Base-by-base conservation (phyloP, 2,888 invertebrate genomes). In the Pinctada fucata region DNA sequence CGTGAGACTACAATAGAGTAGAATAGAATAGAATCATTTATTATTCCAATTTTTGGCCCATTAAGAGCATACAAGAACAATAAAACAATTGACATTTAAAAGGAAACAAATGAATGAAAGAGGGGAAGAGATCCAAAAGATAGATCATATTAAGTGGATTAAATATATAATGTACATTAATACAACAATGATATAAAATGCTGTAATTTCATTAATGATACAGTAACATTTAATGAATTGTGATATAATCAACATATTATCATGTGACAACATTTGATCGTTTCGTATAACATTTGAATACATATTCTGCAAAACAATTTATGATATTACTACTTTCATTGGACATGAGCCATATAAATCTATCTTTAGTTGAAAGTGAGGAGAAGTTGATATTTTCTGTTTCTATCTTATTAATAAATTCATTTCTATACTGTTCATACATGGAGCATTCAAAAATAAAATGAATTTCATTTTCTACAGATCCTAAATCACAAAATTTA, bases 61-160 rank as follows among this genome's bases (percentile, higher is more conserved):
- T 58, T 58, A 6, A 10, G 58, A 58, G 13, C 58, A 58, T 58
- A 6, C 6, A 58, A 13, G 13, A 13, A 31, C 31, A 31, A 31
- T 31, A 31, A 31, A 31, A 31, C 31, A 6, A 58, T 31, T 31
- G 31, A 31, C 31, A 31, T 31, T 31, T 31, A 31, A 58, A 58
- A 58, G 13, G 8, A 58, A 58, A 58, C 13, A 58, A 58, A 58
- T 58, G 13, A 58, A 58, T 58, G 1, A 58, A 58, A 13, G 58
- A 58, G 13, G 58, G 58, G 58, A 58, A 58, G 58, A 58, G 58
- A 58, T 58, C 58, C 58, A 58, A 58, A 10, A 58, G 58, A 58
- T 13, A 58, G 58, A 58, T 13, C 6, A 58, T 58, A 58, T 13
- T 31, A 31, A 31, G 31, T 31, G 31, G 31, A 31, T 31, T 31